Conservation (phyloP, 2,888 invertebrate species). For the Papilio demoleus region DNA sequence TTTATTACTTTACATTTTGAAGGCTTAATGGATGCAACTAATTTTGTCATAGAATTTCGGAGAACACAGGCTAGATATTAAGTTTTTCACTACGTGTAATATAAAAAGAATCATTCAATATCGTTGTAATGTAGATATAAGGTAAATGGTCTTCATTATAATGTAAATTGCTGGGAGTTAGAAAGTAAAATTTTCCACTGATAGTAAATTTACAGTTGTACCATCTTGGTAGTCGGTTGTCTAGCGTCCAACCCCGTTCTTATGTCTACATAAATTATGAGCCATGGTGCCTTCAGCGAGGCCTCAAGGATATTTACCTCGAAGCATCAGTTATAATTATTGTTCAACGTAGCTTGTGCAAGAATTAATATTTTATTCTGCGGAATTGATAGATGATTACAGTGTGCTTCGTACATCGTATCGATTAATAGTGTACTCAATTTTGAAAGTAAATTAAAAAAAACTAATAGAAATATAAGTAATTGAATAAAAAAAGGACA, state of each 20-base stretch:
- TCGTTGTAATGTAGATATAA: not conserved
- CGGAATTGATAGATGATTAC: conserved; percentile 28
- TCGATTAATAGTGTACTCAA: conserved; percentile 16
- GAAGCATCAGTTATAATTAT: conserved; percentile 64
- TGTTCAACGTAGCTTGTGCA: conserved; percentile 40
- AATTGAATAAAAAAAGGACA: not conserved
- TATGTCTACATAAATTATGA: conserved; percentile 65
- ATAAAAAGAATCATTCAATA: not conserved
- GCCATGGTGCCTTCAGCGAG: conserved; percentile 51
- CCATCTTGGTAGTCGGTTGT: conserved; percentile 44
- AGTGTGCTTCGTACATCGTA: not conserved
- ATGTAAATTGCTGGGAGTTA: not conserved
- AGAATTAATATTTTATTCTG: conserved; percentile 39
- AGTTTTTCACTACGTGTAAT: no score
- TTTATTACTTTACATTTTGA: no score
- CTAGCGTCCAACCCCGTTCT: conserved; percentile 56
- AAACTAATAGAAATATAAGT: not conserved
- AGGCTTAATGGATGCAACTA: no score
- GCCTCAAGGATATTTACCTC: conserved; percentile 59
- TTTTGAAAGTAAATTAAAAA: not conserved
- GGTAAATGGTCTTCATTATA: not conserved
- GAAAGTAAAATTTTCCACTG: conserved; percentile 11
- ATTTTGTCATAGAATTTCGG: no score
- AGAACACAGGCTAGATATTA: no score
- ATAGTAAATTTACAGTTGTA: conserved; percentile 45